phyloP scores from a whole-genome alignment of 2,888 invertebrate species.

The Metallyticus violacea region DNA sequence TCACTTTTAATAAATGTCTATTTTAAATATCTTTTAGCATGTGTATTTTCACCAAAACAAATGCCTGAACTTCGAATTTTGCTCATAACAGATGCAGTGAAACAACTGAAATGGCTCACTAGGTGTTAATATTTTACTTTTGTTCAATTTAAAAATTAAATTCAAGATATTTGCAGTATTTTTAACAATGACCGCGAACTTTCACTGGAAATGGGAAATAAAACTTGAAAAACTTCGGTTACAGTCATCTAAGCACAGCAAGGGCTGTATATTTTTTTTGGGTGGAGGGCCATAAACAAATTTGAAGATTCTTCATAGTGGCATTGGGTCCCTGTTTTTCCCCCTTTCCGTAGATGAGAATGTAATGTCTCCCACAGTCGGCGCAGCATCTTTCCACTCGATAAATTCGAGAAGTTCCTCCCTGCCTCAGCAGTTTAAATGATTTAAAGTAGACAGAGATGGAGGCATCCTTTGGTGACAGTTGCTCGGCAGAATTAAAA shows the following conservation, averaged over 20 bases:
- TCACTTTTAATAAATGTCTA: too few species aligned
- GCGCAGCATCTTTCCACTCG: constrained; percentile 15
- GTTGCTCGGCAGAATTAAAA: constrained; percentile 29
- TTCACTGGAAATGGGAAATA: background rate
- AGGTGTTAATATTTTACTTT: too few species aligned
- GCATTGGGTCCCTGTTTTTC: background rate
- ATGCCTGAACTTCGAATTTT: too few species aligned
- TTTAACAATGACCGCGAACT: background rate
- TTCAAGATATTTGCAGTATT: too few species aligned
- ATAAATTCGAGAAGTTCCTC: constrained; percentile 4
- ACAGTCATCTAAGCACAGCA: background rate
- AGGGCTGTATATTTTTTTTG: background rate
- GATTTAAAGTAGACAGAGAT: constrained; percentile 25
- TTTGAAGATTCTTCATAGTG: background rate
- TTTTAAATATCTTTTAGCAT: too few species aligned
- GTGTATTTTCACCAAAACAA: too few species aligned
- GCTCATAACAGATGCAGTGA: too few species aligned
- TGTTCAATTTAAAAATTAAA: too few species aligned
- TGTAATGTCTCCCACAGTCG: background rate
- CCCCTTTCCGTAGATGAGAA: background rate
- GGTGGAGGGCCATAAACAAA: background rate
- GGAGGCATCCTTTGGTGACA: constrained; percentile 20
- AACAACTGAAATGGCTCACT: too few species aligned
- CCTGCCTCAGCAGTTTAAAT: constrained; percentile 26
- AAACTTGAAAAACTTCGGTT: background rate